Conservation (phyloP, 2,797 vertebrate genomes). For the Tarsius wallacei region DNA sequence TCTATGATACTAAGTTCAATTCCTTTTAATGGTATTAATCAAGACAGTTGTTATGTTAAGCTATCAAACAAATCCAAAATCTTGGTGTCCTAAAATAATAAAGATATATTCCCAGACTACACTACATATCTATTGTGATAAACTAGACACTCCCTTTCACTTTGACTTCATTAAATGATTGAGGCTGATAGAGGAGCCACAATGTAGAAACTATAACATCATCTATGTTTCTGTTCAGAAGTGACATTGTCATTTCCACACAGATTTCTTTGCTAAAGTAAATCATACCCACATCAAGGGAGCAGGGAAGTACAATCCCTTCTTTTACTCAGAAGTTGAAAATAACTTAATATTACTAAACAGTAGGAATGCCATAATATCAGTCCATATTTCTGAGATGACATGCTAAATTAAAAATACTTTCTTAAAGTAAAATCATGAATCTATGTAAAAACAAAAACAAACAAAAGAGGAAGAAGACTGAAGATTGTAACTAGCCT, state of each 20-base stretch:
- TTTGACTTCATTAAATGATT: background rate
- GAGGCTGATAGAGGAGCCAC: background rate
- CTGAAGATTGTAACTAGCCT: background rate
- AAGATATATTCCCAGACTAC: background rate
- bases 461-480: background rate
- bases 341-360: background rate
- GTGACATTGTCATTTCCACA: background rate
- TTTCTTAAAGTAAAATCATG: background rate
- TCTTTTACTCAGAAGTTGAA: background rate
- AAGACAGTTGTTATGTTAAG: background rate
- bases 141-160: background rate
- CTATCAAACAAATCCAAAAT: background rate
- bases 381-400: background rate
- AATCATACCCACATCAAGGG: background rate
- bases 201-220: background rate
- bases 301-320: rapidly evolving
- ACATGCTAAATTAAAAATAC: background rate
- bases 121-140: background rate
- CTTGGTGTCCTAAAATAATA: background rate
- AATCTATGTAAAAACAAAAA: background rate
- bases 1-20: background rate
- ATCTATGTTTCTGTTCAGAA: background rate
- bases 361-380: rapidly evolving
- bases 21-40: background rate
- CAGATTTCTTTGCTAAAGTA: background rate